Evolutionary conservation across 2,797 vertebrate genomes (phyloP).

Genomic region (Anas bahamensis): DNA sequence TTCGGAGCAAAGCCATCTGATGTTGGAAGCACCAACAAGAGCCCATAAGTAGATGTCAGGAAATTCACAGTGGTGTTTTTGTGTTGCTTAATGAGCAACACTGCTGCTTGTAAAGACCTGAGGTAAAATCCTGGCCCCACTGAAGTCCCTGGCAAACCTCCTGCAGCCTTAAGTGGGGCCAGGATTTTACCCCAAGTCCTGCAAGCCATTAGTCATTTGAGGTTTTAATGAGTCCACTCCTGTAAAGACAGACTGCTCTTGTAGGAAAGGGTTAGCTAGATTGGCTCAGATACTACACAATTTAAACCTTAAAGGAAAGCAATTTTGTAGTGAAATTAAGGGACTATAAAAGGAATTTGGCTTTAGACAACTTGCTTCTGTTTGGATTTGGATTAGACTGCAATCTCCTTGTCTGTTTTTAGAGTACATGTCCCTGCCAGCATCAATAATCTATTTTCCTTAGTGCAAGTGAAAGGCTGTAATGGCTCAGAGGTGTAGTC

Average conservation of each 20-base stretch:
- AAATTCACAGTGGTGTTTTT: constrained; percentile 46
- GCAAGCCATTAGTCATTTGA: constrained; percentile 28
- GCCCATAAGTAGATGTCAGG: neutral
- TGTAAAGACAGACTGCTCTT: neutral
- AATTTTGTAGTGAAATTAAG: constrained; percentile 68
- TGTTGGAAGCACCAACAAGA: neutral
- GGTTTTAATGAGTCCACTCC: constrained; percentile 22
- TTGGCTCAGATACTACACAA: neutral
- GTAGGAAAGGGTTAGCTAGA: constrained; percentile 44
- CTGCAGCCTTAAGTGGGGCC: constrained; percentile 21
- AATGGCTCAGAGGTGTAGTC: constrained; percentile 51
- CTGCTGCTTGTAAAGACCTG: constrained; percentile 37
- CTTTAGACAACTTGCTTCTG: constrained; percentile 63
- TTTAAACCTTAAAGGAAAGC: constrained; percentile 58
- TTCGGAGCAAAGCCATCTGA: neutral
- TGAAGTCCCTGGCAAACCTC: constrained; percentile 54
- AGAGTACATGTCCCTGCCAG: constrained; percentile 44
- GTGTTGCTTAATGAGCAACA: constrained; percentile 6
- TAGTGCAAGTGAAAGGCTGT: constrained; percentile 41
- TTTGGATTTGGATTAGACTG: constrained; percentile 65
- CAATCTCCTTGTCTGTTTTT: constrained; percentile 54
- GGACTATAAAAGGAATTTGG: constrained; percentile 61
- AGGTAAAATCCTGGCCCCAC: constrained; percentile 45
- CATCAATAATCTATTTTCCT: constrained; percentile 65
- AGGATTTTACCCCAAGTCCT: constrained; percentile 29